Base-by-base conservation (phyloP, 1,140 invertebrate species). In the Pectinophora gossypiella region DNA sequence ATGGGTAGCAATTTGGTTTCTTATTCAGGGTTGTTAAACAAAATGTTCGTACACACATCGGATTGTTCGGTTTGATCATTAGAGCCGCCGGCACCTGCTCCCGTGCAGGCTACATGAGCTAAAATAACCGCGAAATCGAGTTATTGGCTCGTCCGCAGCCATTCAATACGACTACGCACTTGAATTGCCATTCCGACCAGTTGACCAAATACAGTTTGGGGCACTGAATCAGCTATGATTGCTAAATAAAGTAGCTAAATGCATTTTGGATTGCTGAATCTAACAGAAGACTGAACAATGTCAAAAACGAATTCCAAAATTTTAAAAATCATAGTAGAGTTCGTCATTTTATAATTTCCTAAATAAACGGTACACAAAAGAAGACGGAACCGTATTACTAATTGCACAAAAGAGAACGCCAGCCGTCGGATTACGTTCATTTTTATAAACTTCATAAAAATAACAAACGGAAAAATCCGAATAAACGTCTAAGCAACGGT, bases 111-210 rank as follows among this genome's bases (percentile, higher is more conserved):
- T 67, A 64, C 65, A 69, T 66, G 66, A 73, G 65, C 69, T 77
- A 70, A 77, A 81, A 83, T 79, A 78, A 76, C 79, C 77, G 68
- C 77, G 64, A 81, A 82, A 81, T 82, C 77, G 70, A 79, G 81
- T 83, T 78, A 81, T 74, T 76, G 71, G 59, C 68, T 51, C 59
- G 65, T 60, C 63, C 65, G 58, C 67, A 56, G 51, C 66, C 63
- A 77, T 79, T 80, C 71, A 73, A 70, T 76, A 68, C 57, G 56
- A 72, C 61, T 62, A 70, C 66, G 64, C 64, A 76, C 65, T 66
- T 56, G 53, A 63, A 70, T 72, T 74, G 69, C 56, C 58, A 68
- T 72, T 68, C 68, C 61, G 47, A 61, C 53, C 66, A 61, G 45
- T 62, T 68, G 59, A 51, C 64, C 61, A 64, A 71, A 75, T 66